Base-by-base conservation (phyloP, 1,140 invertebrate genomes). In the Harlomillsia oculata region DNA sequence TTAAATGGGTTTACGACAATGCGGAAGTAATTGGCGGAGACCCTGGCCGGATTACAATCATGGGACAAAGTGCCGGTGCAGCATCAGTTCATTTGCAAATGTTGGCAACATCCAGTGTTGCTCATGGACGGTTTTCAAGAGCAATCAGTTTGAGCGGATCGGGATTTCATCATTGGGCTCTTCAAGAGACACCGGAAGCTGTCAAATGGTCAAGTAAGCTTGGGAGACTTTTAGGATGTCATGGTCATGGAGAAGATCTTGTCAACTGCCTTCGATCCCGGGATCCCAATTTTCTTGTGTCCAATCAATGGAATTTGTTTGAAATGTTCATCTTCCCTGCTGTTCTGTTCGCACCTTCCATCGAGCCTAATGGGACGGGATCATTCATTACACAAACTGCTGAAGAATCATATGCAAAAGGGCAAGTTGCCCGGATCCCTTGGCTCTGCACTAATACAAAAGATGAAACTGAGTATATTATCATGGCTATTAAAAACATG, bases 1-100 rank as follows among this genome's bases (percentile, higher is more conserved):
- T 57, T 16, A 52, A 57, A 25, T 57, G 39, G 36, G 40, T 57
- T 29, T 29, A 51, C 16, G 55, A 57, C 5, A 57, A 57, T 20
- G 45, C 52, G 25, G 37, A 28, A 1, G 9, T 1, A 18, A 51
- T 57, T 36, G 55, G 55, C 4, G 55, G 55, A 2, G 48, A 57
- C 26, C 16, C 26, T 3, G 36, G n/a, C 14, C 21, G 32, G 8
- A 57, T 57, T 21, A 41, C 39, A 25, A 25, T 57, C 5, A 37
- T 48, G 39, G 54, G 54, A n/a, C 54, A 56, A 40, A 29, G 21
- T 25, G 44, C 41, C 9, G 40, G 54, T 16, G 54, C 45, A 18
- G 54, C 25, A 18, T 16, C 29, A 14, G 25, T 26, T 20, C 44
- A 48, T 29, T 23, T 37, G 21, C 54, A 56, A 11, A 56, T 56